Evolutionary conservation across 1,140 invertebrate species (phyloP), one percentile per base, ranked within the genome.

Genomic region (Rhopalosiphum maidis): DNA sequence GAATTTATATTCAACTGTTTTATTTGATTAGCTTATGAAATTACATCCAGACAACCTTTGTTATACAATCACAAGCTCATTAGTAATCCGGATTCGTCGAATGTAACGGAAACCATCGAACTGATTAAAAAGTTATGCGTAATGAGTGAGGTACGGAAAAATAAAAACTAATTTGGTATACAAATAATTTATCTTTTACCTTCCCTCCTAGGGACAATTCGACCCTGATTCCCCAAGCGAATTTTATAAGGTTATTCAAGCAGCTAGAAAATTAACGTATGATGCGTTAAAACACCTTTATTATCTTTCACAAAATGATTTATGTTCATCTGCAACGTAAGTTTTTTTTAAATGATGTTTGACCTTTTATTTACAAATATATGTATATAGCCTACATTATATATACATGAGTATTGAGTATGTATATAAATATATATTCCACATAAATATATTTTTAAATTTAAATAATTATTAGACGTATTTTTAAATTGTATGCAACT

Each of bases 311-410:
- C 96, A 96, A 4, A 94, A 95, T 5, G 95, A 95, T 4, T 96
- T 97, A 54, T 98, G 97, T 94, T 94, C 95, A 1, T 96, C 95
- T 94, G 97, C 97, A 94, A 96, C 95, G 97, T 97, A 95, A 95
- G 96, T 96, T 82, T 51, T n/a, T 48, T 23, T 22, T 25, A 51
- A 54, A 37, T 89, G 37, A 54, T 54, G 37, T 89, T 54, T 6
- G 23, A 85, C 23, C 2, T 41, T 83, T 83, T 37, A 21, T 9
- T 41, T 60, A 60, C 3, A 0, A 30, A 54, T 54, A 51, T 51
- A 54, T 4, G 0, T 22, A 54, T 54, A 54, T 22, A 3, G 23
- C 22, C 22, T 54, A 22, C 18, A 54, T 1, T 30, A 30, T 30
- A 60, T 60, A 15, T 15, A 60, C 11, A 60, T 60, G 1, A 9